A percentile compares a stretch with the other conserved stretches of the same genome.
Evolutionary conservation across 2,113 vertebrate genomes (phyloP).

Genomic region (Scytalopus superciliaris): DNA sequence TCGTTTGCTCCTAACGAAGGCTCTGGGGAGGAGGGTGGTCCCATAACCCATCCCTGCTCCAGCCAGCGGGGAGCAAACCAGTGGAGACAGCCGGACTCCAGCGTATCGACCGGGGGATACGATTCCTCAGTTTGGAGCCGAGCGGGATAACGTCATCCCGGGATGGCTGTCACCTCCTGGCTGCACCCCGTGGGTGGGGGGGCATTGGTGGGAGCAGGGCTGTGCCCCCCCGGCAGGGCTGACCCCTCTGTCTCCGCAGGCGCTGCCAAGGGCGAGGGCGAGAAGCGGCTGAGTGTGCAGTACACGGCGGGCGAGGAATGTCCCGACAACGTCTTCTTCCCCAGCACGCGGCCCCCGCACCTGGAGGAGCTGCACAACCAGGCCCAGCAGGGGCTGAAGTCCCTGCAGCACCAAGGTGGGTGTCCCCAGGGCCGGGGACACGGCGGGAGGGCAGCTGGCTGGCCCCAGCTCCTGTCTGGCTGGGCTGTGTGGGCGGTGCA

Average conservation of each 20-base stretch:
- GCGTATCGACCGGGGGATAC: neutral
- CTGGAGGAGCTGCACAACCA: conserved; percentile 91
- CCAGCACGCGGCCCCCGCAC: conserved; percentile 82
- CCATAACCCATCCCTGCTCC: fast-evolving
- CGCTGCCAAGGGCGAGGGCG: conserved; percentile 69
- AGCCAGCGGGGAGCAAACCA: neutral
- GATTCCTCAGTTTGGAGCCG: neutral
- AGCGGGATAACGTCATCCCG: fast-evolving
- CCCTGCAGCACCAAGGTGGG: conserved; percentile 89
- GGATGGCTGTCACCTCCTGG: neutral
- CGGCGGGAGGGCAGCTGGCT: fast-evolving
- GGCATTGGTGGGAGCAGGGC: fast-evolving
- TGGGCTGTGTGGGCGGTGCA: neutral
- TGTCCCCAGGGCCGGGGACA: neutral
- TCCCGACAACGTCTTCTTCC: conserved; percentile 91
- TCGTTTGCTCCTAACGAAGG: neutral
- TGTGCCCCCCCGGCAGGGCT: neutral
- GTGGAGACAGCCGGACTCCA: neutral
- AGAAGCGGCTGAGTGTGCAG: conserved; percentile 71
- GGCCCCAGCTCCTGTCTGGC: neutral
- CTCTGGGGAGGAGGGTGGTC: fast-evolving
- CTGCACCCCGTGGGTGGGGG: neutral
- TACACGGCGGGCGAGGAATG: conserved; percentile 73
- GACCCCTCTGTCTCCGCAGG: conserved; percentile 50
- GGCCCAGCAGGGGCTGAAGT: conserved; percentile 89